phyloP scores from a whole-genome alignment of 2,113 vertebrate genomes.

The Willisornis vidua region DNA sequence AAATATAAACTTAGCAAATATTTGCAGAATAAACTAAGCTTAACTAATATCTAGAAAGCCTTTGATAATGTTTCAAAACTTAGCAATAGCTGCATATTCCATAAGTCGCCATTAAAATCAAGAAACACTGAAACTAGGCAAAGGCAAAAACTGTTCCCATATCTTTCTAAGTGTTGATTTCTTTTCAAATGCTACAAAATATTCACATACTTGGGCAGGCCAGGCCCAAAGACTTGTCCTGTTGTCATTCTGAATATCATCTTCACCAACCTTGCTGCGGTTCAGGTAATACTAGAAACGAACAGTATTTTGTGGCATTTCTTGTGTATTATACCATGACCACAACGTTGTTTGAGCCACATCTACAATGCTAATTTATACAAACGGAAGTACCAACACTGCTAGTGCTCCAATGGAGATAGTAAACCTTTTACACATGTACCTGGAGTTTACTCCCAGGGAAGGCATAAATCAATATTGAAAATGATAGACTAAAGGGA shows the following conservation, averaged over 20 bases:
- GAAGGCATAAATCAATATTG: background rate
- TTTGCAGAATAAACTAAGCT: background rate
- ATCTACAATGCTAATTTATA: background rate
- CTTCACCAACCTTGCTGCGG: background rate
- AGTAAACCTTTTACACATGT: background rate
- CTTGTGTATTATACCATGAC: background rate
- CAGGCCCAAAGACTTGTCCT: background rate
- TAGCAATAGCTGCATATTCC: background rate
- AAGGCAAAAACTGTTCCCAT: background rate
- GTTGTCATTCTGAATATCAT: background rate
- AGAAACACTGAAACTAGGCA: background rate
- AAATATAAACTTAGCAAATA: background rate
- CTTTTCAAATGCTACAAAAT: background rate
- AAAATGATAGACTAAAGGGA: background rate
- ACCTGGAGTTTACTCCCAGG: background rate
- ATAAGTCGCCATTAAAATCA: background rate
- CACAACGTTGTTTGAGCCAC: background rate
- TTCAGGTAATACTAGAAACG: background rate
- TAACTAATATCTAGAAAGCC: slow-evolving; percentile 12
- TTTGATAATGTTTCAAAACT: background rate
- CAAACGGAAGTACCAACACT: background rate
- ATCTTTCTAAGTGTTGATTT: background rate
- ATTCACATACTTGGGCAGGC: background rate
- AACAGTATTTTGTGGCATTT: background rate
- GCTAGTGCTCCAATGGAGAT: background rate